phyloP scores from a whole-genome alignment of 2,113 vertebrate species.

The Myotis lucifugus region DNA sequence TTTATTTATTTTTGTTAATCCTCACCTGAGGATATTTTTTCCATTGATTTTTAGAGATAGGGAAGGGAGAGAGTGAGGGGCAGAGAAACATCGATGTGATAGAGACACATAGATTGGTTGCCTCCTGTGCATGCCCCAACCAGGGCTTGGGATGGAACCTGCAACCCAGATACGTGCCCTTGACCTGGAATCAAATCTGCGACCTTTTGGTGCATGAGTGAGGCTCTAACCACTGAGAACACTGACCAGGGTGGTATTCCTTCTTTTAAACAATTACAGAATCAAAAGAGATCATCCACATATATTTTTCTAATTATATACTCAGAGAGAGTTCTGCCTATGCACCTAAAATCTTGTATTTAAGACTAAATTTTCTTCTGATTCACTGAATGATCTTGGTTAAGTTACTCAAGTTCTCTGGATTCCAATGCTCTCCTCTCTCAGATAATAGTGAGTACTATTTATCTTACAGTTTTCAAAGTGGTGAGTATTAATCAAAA shows the following conservation, averaged over 20 bases:
- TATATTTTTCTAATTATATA: neutral
- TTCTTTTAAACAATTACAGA: slow-evolving; percentile 20
- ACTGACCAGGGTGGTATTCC: neutral
- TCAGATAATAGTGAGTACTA: neutral
- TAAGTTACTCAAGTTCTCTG: neutral
- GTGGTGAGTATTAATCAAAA: neutral
- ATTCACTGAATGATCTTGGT: neutral
- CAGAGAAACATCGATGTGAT: no score
- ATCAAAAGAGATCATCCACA: neutral
- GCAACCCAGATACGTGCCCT: no score
- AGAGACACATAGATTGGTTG: no score
- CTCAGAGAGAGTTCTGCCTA: neutral
- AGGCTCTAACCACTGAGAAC: no score
- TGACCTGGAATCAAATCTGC: no score
- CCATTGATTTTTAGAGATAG: no score
- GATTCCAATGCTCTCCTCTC: neutral
- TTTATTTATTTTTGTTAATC: no score
- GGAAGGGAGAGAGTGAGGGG: no score
- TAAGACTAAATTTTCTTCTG: neutral
- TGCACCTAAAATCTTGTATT: neutral
- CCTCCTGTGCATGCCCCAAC: no score
- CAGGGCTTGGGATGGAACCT: no score
- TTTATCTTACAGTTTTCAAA: neutral
- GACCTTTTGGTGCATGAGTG: no score
- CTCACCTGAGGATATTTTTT: no score